Percentiles rank a stretch among this genome's conserved stretches.
These are phyloP conservation scores for Oenanthe melanoleuca DNA, from an alignment of 2,113 vertebrate genomes.

Conservation along the genomic window DNA sequence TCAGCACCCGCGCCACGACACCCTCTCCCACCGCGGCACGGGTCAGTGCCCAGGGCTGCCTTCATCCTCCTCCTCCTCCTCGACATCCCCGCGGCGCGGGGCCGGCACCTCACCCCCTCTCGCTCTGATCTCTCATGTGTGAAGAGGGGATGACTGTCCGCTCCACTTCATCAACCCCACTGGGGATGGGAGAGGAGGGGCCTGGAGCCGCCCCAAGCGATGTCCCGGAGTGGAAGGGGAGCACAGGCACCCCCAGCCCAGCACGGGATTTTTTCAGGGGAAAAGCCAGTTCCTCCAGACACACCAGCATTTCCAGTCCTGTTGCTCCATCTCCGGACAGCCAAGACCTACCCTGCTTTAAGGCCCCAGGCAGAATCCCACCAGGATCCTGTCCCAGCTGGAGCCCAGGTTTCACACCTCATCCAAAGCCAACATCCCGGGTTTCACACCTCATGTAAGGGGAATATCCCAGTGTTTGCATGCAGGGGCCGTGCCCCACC, in stretches of 20 bases:
- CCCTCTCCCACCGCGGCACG: not conserved
- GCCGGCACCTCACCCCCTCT: not conserved
- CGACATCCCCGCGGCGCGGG: not conserved
- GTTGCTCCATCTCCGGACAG: not conserved
- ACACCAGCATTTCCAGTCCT: not conserved
- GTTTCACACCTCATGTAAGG: not conserved
- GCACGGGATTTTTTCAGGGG: not conserved
- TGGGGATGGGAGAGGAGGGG: not conserved
- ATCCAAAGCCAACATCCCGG: not conserved
- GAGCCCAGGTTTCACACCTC: not conserved
- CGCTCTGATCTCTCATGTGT: conserved; percentile 38
- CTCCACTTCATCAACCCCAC: conserved; percentile 46
- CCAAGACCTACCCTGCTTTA: not conserved
- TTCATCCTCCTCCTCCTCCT: conserved; percentile 19
- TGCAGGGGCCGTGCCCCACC: not conserved
- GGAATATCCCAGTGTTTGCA: not conserved
- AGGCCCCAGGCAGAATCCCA: not conserved
- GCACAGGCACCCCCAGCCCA: not conserved
- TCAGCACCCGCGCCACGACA: not conserved
- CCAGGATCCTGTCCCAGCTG: not conserved
- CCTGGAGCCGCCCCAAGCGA: not conserved
- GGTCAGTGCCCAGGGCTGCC: not conserved
- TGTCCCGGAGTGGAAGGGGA: not conserved
- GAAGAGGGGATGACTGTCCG: conserved; percentile 55
- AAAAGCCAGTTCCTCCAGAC: not conserved